Evolutionary conservation across 2,888 invertebrate species (phyloP).

Genomic region (Cosmia trapezina): DNA sequence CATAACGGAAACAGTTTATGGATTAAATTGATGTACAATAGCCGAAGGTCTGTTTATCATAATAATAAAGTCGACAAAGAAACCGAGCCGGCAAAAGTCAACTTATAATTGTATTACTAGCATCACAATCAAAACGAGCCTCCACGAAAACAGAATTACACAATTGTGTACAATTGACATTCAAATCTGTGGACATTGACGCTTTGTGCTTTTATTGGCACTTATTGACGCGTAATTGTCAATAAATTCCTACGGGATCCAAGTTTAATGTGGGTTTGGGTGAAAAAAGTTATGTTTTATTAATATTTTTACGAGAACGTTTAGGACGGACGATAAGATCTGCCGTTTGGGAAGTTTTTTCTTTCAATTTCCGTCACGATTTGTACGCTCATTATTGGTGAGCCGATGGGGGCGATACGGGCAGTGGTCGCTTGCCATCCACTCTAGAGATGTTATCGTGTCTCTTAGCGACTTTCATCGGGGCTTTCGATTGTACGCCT

Average conservation of each 20-base stretch:
- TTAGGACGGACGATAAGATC: conserved; percentile 89
- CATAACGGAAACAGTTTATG: conserved; percentile 81
- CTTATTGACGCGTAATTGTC: conserved; percentile 90
- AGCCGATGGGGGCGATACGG: conserved; percentile 89
- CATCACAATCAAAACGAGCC: conserved; percentile 88
- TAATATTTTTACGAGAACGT: conserved; percentile 91
- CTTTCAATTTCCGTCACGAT: conserved; percentile 91
- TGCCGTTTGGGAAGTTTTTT: conserved; percentile 89
- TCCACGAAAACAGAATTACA: conserved; percentile 89
- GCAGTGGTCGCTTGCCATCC: conserved; percentile 87
- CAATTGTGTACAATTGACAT: conserved; percentile 90
- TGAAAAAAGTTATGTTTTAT: conserved; percentile 90
- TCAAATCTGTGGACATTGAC: conserved; percentile 89
- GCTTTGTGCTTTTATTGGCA: conserved; percentile 90
- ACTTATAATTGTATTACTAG: conserved; percentile 87
- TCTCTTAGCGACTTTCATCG: conserved; percentile 89
- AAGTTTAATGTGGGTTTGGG: conserved; percentile 90
- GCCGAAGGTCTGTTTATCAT: conserved; percentile 84
- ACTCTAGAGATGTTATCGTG: conserved; percentile 85
- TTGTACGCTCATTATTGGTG: conserved; percentile 89
- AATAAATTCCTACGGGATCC: conserved; percentile 90
- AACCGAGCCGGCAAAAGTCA: conserved; percentile 84
- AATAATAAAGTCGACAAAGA: conserved; percentile 85
- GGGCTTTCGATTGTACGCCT: conserved; percentile 82
- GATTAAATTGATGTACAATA: conserved; percentile 84